phyloP scores from a whole-genome alignment of 1,140 invertebrate species.

The Cotesia chilonis region DNA sequence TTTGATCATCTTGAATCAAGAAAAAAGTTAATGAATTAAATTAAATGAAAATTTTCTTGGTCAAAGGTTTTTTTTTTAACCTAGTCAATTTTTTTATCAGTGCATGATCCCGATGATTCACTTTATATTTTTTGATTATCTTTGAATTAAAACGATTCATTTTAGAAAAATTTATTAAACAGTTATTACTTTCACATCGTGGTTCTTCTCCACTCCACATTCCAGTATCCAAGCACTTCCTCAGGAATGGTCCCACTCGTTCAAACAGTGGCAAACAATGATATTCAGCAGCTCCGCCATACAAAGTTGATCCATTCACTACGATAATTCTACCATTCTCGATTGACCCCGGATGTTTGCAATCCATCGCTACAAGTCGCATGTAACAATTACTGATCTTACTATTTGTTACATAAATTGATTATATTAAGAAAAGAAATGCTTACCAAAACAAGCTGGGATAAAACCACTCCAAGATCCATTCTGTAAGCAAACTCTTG shows the following conservation, averaged over 20 bases:
- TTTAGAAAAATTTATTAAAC: not conserved
- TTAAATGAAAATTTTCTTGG: no score
- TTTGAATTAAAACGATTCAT: no score
- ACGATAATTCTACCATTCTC: slow-evolving; percentile 88
- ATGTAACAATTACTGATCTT: not conserved
- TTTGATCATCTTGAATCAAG: no score
- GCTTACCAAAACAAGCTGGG: slow-evolving; percentile 83
- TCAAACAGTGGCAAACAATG: slow-evolving; percentile 87
- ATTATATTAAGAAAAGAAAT: slow-evolving; percentile 24
- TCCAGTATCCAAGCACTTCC: slow-evolving; percentile 84
- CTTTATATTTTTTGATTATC: no score
- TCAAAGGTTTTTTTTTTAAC: no score
- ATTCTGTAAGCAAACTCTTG: slow-evolving; percentile 78
- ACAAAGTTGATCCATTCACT: slow-evolving; percentile 83
- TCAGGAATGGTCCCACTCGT: slow-evolving; percentile 80
- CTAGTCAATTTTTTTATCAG: no score
- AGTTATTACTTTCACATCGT: slow-evolving; percentile 72
- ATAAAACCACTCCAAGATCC: slow-evolving; percentile 84
- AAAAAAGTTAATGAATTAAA: no score
- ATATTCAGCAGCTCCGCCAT: slow-evolving; percentile 84
- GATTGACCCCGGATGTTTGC: slow-evolving; percentile 78
- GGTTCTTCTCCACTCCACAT: slow-evolving; percentile 86
- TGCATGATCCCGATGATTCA: no score
- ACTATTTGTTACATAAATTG: not conserved
- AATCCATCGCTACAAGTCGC: slow-evolving; percentile 78